Percentiles rank a stretch among this genome's conserved stretches.
Conservation (phyloP, 2,113 vertebrate species). For the Gallinago paraguaiae region DNA sequence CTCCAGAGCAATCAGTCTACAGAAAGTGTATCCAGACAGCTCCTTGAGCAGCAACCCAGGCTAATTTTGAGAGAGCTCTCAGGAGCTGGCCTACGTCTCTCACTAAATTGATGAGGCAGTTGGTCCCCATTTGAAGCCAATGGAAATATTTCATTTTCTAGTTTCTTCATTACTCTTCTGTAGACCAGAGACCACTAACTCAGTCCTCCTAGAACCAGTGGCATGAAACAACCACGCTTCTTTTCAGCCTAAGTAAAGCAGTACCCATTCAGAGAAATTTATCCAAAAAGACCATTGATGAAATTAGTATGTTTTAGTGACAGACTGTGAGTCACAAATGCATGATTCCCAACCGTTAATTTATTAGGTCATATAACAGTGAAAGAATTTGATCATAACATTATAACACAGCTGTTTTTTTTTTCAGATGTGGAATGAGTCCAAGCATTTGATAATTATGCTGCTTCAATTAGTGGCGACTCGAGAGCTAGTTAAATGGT, state of each 20-base stretch:
- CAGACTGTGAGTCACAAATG: conserved; percentile 21
- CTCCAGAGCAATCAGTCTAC: background rate
- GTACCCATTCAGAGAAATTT: background rate
- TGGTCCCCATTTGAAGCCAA: background rate
- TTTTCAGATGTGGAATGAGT: conserved; percentile 2
- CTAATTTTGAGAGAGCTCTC: background rate
- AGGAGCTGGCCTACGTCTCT: background rate
- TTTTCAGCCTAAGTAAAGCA: background rate
- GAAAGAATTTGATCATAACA: conserved; percentile 20
- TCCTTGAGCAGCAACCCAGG: background rate
- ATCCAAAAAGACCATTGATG: conserved; percentile 21
- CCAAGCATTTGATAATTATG: conserved; percentile 38
- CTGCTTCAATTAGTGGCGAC: conserved; percentile 26
- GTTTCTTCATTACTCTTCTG: background rate
- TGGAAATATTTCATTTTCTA: background rate
- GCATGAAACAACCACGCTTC: background rate
- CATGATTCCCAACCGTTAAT: background rate
- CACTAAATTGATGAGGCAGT: background rate
- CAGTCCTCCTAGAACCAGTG: background rate
- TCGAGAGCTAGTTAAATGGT: background rate
- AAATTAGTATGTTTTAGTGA: conserved; percentile 36
- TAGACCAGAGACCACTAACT: background rate
- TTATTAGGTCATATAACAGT: conserved; percentile 46
- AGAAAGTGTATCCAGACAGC: background rate
- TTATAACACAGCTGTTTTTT: conserved; percentile 52